Percentiles rank a stretch among this genome's conserved stretches.
These are phyloP conservation scores for Microcebus tavaratra DNA, from an alignment of 2,113 vertebrate species.

Conservation along the genomic window DNA sequence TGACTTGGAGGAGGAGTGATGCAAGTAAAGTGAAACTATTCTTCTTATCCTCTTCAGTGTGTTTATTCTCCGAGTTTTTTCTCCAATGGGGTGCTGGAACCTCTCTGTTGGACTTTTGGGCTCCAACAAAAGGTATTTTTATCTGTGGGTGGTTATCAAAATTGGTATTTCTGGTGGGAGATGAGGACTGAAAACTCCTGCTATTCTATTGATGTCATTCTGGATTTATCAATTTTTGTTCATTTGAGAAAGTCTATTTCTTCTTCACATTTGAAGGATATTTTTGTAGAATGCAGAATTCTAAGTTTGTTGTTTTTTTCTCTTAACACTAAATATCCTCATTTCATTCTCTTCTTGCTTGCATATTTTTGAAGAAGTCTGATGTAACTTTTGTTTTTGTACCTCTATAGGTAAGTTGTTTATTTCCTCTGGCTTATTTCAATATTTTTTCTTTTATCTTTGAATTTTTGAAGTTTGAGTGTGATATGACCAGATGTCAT, in stretches of 20 bases:
- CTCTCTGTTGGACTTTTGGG: neutral
- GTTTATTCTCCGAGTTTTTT: neutral
- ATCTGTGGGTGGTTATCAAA: neutral
- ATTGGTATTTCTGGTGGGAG: neutral
- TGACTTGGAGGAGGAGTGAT: neutral
- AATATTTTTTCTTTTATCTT: neutral
- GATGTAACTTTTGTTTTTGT: neutral
- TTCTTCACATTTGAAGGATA: neutral
- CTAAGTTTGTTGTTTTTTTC: neutral
- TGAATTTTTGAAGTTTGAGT: neutral
- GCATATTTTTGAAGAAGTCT: neutral
- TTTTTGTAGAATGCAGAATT: neutral
- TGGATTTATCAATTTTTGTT: neutral
- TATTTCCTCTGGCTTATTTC: neutral
- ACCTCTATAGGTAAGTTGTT: neutral
- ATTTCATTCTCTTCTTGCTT: neutral
- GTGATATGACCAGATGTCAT: neutral
- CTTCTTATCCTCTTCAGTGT: neutral
- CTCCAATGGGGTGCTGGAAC: neutral
- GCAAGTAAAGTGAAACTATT: neutral
- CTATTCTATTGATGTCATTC: neutral
- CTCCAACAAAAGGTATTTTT: neutral
- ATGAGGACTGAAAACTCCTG: neutral
- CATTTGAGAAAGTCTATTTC: neutral
- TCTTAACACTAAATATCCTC: neutral